These are phyloP conservation scores for Hyperoplus immaculatus DNA, from an alignment of 2,797 vertebrate genomes.

Conservation along the genomic window DNA sequence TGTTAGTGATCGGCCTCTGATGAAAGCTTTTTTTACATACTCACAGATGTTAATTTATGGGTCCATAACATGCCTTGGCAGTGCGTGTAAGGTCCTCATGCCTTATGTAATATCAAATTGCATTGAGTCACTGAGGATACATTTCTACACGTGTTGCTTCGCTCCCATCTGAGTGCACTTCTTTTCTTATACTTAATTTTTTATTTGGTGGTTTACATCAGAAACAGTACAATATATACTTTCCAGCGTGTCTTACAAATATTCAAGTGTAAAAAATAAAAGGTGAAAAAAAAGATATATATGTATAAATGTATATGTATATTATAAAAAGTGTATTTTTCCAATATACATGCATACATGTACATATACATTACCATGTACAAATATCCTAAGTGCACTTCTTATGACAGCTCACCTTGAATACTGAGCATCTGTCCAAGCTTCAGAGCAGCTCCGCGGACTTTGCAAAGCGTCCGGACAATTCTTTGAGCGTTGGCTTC, in stretches of 20 bases:
- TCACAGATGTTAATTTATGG: not conserved
- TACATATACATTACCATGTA: not conserved
- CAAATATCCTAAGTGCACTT: no score
- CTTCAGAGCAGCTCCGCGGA: slow-evolving; percentile 92
- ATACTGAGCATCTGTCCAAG: slow-evolving; percentile 94
- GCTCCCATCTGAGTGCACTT: not conserved
- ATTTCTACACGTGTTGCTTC: not conserved
- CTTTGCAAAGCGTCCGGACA: slow-evolving; percentile 90
- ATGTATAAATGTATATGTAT: no score
- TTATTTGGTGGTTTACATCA: no score
- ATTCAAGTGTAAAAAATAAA: no score
- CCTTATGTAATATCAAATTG: not conserved
- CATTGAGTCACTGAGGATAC: not conserved
- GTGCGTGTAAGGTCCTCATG: not conserved
- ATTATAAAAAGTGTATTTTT: no score
- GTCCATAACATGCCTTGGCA: not conserved
- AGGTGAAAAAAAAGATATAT: no score
- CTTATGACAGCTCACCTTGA: slow-evolving; percentile 84
- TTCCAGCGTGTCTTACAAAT: no score
- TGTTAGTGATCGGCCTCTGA: slow-evolving; percentile 4
- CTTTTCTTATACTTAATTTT: no score
- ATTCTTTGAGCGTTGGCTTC: slow-evolving; percentile 91
- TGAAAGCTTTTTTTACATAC: slow-evolving; percentile 17
- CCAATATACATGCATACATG: no score
- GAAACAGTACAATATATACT: no score